Percentiles rank a stretch among this genome's conserved stretches.
These are phyloP conservation scores for Athalia circularis DNA, from an alignment of 2,888 invertebrate species.

Conservation along the genomic window DNA sequence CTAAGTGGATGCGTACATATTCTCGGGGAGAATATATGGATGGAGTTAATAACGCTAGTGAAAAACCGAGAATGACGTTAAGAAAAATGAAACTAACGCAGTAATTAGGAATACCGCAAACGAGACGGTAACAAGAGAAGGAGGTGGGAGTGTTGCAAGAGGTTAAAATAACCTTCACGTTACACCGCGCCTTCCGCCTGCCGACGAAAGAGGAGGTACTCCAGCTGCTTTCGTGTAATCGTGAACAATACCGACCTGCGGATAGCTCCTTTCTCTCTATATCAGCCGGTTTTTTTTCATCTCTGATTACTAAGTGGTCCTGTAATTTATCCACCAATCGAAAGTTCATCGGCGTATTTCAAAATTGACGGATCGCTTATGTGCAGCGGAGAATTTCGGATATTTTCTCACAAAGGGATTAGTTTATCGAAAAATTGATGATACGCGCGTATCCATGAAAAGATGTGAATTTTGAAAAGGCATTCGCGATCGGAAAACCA, in stretches of 20 bases:
- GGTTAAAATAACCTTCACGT: conserved; percentile 12
- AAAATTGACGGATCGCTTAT: too few relatives aligned
- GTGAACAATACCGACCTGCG: neutral
- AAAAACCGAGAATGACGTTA: conserved; percentile 5
- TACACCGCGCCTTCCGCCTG: neutral
- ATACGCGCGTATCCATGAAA: too few relatives aligned
- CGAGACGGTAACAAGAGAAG: conserved; percentile 11
- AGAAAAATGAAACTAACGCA: neutral
- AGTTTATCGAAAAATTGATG: too few relatives aligned
- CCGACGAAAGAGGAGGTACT: neutral
- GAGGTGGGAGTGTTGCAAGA: conserved; percentile 8
- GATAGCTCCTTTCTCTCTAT: conserved; percentile 29
- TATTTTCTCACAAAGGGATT: too few relatives aligned
- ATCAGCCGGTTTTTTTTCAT: neutral
- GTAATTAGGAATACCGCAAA: conserved; percentile 10
- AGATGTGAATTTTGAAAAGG: neutral
- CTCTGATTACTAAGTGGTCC: neutral
- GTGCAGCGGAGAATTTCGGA: too few relatives aligned
- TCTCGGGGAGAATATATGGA: neutral
- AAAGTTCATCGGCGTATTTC: too few relatives aligned
- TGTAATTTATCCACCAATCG: too few relatives aligned
- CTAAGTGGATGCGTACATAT: too few relatives aligned
- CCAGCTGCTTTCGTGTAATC: neutral
- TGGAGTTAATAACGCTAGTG: neutral
- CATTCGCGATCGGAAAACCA: neutral